phyloP scores from a whole-genome alignment of 2,113 vertebrate species.

The Megaceryle torquata region DNA sequence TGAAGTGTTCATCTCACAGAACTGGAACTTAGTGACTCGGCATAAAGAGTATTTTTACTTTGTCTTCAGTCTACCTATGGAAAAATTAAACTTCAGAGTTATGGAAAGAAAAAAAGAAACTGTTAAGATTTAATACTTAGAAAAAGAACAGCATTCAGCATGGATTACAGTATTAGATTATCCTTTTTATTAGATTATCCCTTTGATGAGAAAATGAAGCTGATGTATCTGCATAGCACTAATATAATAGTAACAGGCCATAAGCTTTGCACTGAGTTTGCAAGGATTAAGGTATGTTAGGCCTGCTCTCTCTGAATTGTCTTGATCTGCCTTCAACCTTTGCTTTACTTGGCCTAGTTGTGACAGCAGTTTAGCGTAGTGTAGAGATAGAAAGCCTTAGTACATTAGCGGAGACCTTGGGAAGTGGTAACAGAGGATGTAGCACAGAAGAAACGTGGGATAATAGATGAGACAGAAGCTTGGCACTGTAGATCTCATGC shows the following conservation, averaged over 20 bases:
- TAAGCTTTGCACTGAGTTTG: neutral
- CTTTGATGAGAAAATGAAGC: neutral
- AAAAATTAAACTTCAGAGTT: neutral
- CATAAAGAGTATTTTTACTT: neutral
- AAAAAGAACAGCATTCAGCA: neutral
- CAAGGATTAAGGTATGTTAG: neutral
- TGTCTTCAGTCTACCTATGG: neutral
- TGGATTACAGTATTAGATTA: neutral
- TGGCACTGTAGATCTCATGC: neutral
- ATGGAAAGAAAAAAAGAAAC: neutral
- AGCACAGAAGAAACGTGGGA: neutral
- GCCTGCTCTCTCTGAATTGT: neutral
- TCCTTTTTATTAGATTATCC: too few relatives aligned
- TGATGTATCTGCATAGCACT: neutral
- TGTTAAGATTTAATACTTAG: neutral
- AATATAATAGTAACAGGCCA: neutral
- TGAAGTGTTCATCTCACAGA: neutral
- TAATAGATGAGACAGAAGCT: neutral
- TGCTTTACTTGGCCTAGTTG: neutral
- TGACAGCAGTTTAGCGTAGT: neutral
- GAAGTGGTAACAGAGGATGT: neutral
- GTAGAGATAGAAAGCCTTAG: too few relatives aligned
- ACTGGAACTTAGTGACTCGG: neutral
- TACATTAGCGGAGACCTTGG: neutral
- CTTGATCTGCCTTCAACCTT: neutral